phyloP scores from a whole-genome alignment of 1,140 invertebrate species.

The Hirudo medicinalis region DNA sequence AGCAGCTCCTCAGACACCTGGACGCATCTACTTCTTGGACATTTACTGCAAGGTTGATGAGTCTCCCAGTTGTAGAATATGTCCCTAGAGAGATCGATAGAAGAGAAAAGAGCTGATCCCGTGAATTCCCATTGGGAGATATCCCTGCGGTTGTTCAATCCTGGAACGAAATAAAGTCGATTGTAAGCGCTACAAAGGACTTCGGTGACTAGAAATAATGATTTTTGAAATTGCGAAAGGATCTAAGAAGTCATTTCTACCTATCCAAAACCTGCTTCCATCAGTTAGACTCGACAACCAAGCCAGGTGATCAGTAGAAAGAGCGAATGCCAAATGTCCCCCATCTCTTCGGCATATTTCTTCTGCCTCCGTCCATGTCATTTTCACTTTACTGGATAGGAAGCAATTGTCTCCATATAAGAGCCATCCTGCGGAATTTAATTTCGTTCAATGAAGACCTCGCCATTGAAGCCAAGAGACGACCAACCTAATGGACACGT shows the following conservation, averaged over 20 bases:
- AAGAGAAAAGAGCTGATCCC: no score
- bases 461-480: no score
- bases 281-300: constrained; percentile 17
- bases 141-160: constrained; percentile 1
- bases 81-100: neutral
- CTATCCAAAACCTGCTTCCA: constrained; percentile 13
- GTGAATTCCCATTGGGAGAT: neutral
- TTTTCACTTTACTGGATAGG: neutral
- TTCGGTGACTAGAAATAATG: no score
- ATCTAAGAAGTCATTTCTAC: neutral
- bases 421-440: constrained; percentile 10
- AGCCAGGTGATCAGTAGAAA: constrained; percentile 6
- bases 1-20: neutral
- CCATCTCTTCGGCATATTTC: constrained; percentile 10
- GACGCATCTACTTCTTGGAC: neutral
- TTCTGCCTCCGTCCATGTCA: constrained; percentile 11
- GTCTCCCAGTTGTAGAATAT: neutral
- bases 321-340: constrained; percentile 2
- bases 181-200: no score
- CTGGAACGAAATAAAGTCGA: neutral
- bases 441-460: neutral
- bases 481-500: neutral
- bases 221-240: neutral
- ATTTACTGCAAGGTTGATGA: neutral
- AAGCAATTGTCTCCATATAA: constrained; percentile 13